phyloP scores from a whole-genome alignment of 1,140 invertebrate genomes.

The Panonychus citri region DNA sequence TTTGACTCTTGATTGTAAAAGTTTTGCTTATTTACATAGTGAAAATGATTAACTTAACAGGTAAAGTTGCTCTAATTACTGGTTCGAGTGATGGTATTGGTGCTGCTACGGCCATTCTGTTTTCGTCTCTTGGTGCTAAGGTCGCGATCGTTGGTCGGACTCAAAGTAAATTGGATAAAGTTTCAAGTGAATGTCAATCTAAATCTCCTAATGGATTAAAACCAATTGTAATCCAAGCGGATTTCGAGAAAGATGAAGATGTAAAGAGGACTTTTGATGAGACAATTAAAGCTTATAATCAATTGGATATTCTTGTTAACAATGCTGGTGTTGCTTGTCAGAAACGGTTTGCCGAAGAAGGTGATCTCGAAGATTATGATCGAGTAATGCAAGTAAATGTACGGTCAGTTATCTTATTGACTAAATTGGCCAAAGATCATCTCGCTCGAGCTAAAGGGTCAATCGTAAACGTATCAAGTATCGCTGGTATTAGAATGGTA shows the following conservation, averaged over 20 bases:
- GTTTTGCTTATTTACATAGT: too few relatives aligned
- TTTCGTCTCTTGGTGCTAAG: slow-evolving; percentile 41
- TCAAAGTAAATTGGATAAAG: slow-evolving; percentile 33
- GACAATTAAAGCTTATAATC: neutral
- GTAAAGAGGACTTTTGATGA: neutral
- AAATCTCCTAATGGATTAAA: neutral
- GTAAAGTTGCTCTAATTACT: too few relatives aligned
- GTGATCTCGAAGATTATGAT: neutral
- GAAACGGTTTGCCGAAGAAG: neutral
- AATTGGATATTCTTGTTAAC: neutral
- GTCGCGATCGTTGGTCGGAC: slow-evolving; percentile 51
- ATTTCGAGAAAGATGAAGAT: neutral
- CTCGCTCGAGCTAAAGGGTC: neutral
- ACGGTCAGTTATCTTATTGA: neutral
- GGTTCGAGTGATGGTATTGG: slow-evolving; percentile 59
- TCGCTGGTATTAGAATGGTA: neutral
- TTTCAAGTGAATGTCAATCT: slow-evolving; percentile 33
- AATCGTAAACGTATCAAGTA: neutral
- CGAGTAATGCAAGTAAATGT: neutral
- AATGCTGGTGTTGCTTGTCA: neutral
- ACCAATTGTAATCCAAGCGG: neutral
- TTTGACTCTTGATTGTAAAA: too few relatives aligned
- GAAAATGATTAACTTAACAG: too few relatives aligned
- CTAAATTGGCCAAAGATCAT: neutral
- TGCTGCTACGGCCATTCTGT: slow-evolving; percentile 44